Base-by-base conservation (phyloP, 2,888 invertebrate genomes). In the Epiblema foenella region DNA sequence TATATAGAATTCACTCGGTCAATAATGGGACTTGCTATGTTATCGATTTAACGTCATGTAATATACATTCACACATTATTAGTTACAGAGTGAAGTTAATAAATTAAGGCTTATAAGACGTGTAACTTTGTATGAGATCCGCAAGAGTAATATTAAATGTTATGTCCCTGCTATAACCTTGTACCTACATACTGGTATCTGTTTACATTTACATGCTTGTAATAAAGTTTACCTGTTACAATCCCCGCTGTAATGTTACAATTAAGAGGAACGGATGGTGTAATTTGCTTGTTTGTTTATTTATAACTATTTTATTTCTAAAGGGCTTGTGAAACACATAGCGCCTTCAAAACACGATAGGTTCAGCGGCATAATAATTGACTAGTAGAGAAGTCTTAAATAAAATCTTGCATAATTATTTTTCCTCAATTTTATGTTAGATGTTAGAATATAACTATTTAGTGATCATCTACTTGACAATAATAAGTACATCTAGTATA, bases 181-280 rank as follows among this genome's bases (percentile, higher is more conserved):
- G 46, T 46, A 46, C 46, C n/a, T 46, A 9, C 9, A 8, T 17
- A 49, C 11, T 5, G 4, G 18, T 24, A 59, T 58, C 18, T 39
- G 58, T 39, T 58, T 60, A 60, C 46, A 60, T 39, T 58, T 60
- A 46, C 46, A 60, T 11, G 24, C 46, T 42, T 29, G 10, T 49
- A 49, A 60, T 60, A 46, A 60, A 46, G 24, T 60, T 60, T 60
- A 46, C 60, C 60, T 60, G 60, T 29, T 60, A 10, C 46, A 60
- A 29, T 60, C 42, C 15, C 18, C 20, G 57, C n/a, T 60, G 60
- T 60, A 60, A 46, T 24, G 17, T 60, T 49, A 60, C 42, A 46
- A 46, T 57, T 29, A 37, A 33, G 3, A 37, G 37, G 57, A 57
- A 57, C 17, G 17, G 57, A n/a, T 29, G 33, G 57, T 17, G 17